Evolutionary conservation across 2,113 vertebrate genomes (phyloP).

Genomic region (Tragelaphus imberbis): DNA sequence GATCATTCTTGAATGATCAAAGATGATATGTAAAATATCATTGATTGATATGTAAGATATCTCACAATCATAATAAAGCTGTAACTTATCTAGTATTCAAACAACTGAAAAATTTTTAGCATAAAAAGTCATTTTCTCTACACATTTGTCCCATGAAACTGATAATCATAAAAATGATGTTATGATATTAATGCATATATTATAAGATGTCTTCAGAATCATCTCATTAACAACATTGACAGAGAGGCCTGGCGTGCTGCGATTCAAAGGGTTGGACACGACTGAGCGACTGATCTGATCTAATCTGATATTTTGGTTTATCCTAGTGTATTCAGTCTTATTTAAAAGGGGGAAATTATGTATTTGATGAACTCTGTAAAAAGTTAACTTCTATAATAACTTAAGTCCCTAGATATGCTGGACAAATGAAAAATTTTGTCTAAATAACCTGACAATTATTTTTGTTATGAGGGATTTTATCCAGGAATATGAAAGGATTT

Average conservation of each 20-base stretch:
- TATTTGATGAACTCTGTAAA: neutral
- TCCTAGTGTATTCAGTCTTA: neutral
- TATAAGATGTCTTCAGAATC: neutral
- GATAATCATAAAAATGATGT: neutral
- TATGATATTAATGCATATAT: neutral
- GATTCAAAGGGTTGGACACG: too few species aligned
- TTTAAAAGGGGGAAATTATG: neutral
- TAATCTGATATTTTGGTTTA: neutral
- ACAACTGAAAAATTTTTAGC: neutral
- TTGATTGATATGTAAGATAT: neutral
- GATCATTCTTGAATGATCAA: neutral
- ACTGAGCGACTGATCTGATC: too few species aligned
- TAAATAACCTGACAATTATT: neutral
- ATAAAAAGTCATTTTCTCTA: neutral
- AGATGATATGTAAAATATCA: too few species aligned
- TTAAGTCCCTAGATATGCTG: neutral
- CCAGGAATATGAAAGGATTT: neutral
- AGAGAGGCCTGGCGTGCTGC: too few species aligned
- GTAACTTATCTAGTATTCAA: neutral
- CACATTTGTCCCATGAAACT: neutral
- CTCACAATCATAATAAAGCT: neutral
- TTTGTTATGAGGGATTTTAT: neutral
- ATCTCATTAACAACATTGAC: neutral
- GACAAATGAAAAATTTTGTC: neutral
- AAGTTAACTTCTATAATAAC: neutral